Evolutionary conservation across 2,797 vertebrate genomes (phyloP).

Genomic region (Etheostoma nigrum): DNA sequence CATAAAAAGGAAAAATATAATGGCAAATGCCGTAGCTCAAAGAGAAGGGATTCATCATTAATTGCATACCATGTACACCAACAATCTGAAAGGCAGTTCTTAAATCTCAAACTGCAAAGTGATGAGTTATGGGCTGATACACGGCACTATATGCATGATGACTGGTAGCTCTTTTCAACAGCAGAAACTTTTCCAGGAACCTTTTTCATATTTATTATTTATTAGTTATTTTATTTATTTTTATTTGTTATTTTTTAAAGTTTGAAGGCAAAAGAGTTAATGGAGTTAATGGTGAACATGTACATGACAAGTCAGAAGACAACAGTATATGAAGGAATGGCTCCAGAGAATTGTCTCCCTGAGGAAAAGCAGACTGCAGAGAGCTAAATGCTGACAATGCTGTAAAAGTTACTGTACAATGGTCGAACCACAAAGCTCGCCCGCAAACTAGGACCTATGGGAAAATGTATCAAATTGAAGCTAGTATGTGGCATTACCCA

Average conservation of each 20-base stretch:
- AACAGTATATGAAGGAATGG: neutral
- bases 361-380: conserved; percentile 5
- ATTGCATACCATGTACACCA: conserved; percentile 46
- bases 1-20: conserved; percentile 52
- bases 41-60: conserved; percentile 61
- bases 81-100: conserved; percentile 56
- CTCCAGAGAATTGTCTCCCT: neutral
- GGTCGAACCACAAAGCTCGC: conserved; percentile 20
- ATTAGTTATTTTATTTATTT: too few species aligned
- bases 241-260: too few species aligned
- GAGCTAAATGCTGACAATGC: neutral
- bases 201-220: neutral
- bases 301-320: neutral
- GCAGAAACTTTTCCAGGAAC: conserved; percentile 1
- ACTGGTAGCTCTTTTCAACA: conserved; percentile 4
- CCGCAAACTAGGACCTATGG: conserved; percentile 14
- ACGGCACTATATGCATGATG: conserved; percentile 8
- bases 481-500: neutral
- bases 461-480: conserved; percentile 12
- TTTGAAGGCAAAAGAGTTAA: neutral
- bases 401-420: conserved; percentile 22
- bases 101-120: conserved; percentile 50
- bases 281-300: neutral
- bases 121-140: conserved; percentile 29
- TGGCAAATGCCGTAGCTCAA: conserved; percentile 48